These are phyloP conservation scores for Silurus aristotelis DNA, from an alignment of 2,797 vertebrate species.

Conservation along the genomic window DNA sequence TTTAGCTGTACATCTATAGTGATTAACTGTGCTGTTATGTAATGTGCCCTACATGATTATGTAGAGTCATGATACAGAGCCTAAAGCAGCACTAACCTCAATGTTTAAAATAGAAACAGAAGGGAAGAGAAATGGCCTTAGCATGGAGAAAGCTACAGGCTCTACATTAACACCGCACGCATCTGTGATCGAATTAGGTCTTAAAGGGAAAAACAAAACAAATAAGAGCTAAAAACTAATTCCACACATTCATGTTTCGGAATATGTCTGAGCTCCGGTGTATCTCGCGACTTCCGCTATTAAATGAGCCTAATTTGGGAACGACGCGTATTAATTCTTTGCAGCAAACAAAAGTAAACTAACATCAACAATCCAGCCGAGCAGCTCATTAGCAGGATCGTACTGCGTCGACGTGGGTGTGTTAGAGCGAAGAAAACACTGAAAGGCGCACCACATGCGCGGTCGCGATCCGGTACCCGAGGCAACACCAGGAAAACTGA, in stretches of 20 bases:
- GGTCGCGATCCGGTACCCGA: neutral
- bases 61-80: conserved; percentile 22
- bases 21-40: neutral
- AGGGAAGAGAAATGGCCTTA: conserved; percentile 6
- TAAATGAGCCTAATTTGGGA: neutral
- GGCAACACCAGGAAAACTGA: neutral
- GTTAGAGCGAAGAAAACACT: neutral
- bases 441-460: neutral
- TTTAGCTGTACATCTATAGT: neutral
- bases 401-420: neutral
- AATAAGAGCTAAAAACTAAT: neutral
- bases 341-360: neutral
- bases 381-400: neutral
- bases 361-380: neutral
- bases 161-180: conserved; percentile 25
- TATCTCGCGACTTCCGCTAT: neutral
- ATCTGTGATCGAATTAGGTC: conserved; percentile 14
- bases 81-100: conserved; percentile 16
- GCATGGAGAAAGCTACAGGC: neutral
- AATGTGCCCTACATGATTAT: conserved; percentile 14
- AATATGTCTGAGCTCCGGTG: neutral
- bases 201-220: conserved; percentile 8
- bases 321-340: neutral
- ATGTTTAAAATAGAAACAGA: conserved; percentile 28
- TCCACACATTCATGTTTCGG: neutral